Percentiles rank a stretch among this genome's conserved stretches.
Conservation (phyloP, 2,113 vertebrate species). For the Anguilla japonica region DNA sequence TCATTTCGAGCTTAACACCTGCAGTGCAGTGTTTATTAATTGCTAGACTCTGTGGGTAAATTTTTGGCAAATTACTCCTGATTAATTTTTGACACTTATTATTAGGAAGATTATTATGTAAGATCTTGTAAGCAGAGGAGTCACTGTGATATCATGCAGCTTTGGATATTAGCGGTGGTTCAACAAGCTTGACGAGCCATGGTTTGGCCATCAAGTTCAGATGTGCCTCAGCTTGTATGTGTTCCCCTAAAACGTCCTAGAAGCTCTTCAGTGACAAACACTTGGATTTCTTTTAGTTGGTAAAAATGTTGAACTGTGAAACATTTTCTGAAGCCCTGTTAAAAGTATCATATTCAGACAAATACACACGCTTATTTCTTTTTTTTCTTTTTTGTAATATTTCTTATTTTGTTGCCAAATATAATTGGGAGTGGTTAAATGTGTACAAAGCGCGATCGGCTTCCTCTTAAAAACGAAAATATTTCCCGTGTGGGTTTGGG, state of each 20-base stretch:
- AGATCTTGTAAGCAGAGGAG: background rate
- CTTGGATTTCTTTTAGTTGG: background rate
- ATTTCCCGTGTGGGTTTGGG: background rate
- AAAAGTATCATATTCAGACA: background rate
- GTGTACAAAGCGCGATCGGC: background rate
- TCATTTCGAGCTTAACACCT: background rate
- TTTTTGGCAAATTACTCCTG: background rate
- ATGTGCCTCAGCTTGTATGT: background rate
- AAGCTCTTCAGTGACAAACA: background rate
- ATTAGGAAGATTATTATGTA: background rate
- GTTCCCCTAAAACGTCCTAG: background rate
- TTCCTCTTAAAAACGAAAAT: conserved; percentile 9
- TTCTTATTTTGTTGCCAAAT: background rate
- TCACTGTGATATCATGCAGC: background rate
- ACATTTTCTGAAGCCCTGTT: background rate
- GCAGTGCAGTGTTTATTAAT: background rate
- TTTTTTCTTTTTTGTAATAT: background rate
- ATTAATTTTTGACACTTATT: background rate
- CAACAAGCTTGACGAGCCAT: background rate
- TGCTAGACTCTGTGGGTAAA: background rate
- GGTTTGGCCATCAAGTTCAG: background rate
- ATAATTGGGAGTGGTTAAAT: background rate
- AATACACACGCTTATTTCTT: background rate
- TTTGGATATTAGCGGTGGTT: background rate
- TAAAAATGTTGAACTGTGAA: background rate